Evolutionary conservation across 1,140 invertebrate species (phyloP).

Genomic region (Drosophila dunni): DNA sequence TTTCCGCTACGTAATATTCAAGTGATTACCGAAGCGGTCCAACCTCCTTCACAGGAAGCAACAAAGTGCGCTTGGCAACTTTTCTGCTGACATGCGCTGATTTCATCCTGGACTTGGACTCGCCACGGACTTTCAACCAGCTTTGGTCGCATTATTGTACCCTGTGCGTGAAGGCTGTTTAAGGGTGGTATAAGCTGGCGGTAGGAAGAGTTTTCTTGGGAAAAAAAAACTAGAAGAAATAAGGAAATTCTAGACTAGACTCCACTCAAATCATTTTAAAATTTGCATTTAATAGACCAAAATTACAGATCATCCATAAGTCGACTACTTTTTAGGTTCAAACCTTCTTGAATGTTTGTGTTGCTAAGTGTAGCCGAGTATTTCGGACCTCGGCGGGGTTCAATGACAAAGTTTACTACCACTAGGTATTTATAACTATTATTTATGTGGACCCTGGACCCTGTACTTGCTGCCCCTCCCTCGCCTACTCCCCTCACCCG

Average conservation of each 20-base stretch:
- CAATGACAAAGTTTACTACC: constrained; percentile 82
- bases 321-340: neutral
- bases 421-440: constrained; percentile 83
- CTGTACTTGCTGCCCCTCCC: neutral
- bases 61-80: constrained; percentile 72
- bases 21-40: constrained; percentile 71
- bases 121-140: constrained; percentile 32
- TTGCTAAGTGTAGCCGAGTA: constrained; percentile 56
- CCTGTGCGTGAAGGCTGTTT: neutral
- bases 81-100: constrained; percentile 73
- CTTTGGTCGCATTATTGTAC: constrained; percentile 58
- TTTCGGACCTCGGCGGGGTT: constrained; percentile 55
- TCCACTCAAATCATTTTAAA: too few species aligned
- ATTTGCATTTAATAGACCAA: too few species aligned
- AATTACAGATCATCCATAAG: neutral
- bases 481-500: constrained; percentile 6
- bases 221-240: too few species aligned
- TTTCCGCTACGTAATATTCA: constrained; percentile 84
- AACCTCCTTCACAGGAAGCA: constrained; percentile 64
- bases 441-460: constrained; percentile 61
- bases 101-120: constrained; percentile 49
- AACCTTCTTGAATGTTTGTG: constrained; percentile 40
- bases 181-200: neutral
- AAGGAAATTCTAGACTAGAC: neutral
- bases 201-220: too few species aligned